A percentile compares a stretch with the other conserved stretches of the same genome.
Evolutionary conservation across 1,140 invertebrate genomes (phyloP).

Genomic region (Vanessa atalanta): DNA sequence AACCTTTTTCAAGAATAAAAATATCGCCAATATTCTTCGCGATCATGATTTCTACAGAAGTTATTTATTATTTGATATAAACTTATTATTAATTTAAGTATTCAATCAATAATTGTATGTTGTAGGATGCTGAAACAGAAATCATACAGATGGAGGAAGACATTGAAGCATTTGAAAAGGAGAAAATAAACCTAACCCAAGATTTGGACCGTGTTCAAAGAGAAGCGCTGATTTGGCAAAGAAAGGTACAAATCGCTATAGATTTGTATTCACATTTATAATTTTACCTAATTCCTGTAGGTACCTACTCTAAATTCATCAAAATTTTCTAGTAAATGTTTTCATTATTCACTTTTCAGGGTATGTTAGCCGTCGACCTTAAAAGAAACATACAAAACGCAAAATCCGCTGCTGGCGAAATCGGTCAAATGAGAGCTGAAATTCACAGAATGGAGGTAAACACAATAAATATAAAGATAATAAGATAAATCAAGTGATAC

Average conservation of each 20-base stretch:
- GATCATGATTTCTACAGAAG: too few species aligned
- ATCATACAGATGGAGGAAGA: slow-evolving; percentile 84
- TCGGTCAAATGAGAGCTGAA: slow-evolving; percentile 88
- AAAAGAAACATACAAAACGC: slow-evolving; percentile 85
- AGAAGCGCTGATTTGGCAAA: slow-evolving; percentile 89
- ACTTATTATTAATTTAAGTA: too few species aligned
- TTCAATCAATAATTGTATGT: neutral
- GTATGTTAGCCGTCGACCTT: slow-evolving; percentile 85
- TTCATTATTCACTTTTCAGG: slow-evolving; percentile 55
- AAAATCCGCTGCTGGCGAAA: slow-evolving; percentile 84
- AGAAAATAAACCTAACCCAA: slow-evolving; percentile 83
- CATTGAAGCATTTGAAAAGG: slow-evolving; percentile 84
- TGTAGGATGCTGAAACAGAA: slow-evolving; percentile 83
- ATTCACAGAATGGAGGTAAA: slow-evolving; percentile 89
- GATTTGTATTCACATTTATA: neutral
- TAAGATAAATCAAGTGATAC: neutral
- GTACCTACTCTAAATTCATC: too few species aligned
- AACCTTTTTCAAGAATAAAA: too few species aligned
- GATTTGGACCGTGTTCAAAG: slow-evolving; percentile 84
- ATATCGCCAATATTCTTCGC: too few species aligned
- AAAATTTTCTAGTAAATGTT: neutral
- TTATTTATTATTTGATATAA: too few species aligned
- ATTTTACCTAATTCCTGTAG: neutral
- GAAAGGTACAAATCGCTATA: slow-evolving; percentile 80
- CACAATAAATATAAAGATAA: neutral